Conservation (phyloP, 53 echinoderm and acorn worm species). For the Stichopus horrens region DNA sequence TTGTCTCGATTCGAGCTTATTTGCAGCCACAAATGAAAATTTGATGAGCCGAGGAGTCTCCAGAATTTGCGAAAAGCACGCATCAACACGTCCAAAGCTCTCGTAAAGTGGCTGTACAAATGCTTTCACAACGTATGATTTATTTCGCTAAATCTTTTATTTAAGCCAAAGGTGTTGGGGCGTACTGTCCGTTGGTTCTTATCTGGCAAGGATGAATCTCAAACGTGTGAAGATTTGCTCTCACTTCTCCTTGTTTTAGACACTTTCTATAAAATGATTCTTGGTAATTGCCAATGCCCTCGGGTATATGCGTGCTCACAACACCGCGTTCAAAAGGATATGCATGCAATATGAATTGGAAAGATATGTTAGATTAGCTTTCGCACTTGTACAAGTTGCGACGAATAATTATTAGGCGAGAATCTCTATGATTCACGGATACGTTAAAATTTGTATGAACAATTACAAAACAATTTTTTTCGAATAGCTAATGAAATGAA, state of each 20-base stretch:
- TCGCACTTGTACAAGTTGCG: conserved; percentile 24
- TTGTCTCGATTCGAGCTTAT: conserved; percentile 36
- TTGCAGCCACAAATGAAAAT: conserved; percentile 39
- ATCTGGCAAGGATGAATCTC: conserved; percentile 25
- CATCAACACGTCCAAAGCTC: conserved; percentile 40
- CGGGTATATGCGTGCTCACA: conserved; percentile 38
- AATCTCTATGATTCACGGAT: conserved; percentile 11
- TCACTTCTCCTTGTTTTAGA: conserved; percentile 10
- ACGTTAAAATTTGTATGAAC: conserved; percentile 9
- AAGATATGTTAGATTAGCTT: conserved; percentile 33
- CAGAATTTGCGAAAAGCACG: conserved; percentile 34
- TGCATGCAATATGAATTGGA: conserved; percentile 44
- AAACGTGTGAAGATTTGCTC: conserved; percentile 45
- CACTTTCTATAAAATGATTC: conserved; percentile 46
- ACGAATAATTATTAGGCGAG: conserved; percentile 18
- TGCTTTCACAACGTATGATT: conserved; percentile 49
- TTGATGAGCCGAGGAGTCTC: conserved; percentile 41
- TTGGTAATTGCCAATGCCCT: conserved; percentile 43
- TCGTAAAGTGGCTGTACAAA: conserved; percentile 45
- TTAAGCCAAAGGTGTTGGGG: conserved; percentile 40
- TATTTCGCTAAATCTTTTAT: conserved; percentile 49
- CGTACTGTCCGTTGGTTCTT: conserved; percentile 45
- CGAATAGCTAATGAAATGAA: background rate
- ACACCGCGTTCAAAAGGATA: conserved; percentile 41
- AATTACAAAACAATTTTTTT: conserved; percentile 5